Evolutionary conservation across 2,113 vertebrate genomes (phyloP), one percentile per base, ranked within the genome.

Genomic region (Ranitomeya imitator): DNA sequence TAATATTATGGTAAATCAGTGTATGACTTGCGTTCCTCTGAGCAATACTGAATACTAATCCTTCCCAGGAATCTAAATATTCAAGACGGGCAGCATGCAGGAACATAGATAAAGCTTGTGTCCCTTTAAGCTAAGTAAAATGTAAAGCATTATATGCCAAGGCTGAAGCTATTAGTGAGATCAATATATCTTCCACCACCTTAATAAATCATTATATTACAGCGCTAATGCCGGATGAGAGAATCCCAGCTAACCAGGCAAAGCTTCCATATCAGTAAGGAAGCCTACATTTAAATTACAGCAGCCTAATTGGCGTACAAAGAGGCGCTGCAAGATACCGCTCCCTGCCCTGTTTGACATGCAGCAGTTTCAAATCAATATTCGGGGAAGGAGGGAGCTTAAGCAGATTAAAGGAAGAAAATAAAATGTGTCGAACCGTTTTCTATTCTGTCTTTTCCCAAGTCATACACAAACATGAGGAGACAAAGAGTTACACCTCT

Each of bases 181-280:
- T 96, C 95, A 93, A 95, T 96, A 95, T 94, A 94, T 95, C 90
- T 92, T 89, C 92, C 92, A 92, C 92, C 93, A 92, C 93, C 92
- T 93, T 94, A 94, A 96, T 96, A 95, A 95, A 95, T 96, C 95
- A 96, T 94, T 93, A 92, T 93, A 94, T 95, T 94, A 96, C 94
- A 94, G 94, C 91, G 92, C 92, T 76, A 63, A 91, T 90, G 90
- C 85, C 83, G 91, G 90, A 94, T 90, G 90, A 92, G 93, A 92
- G 93, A 94, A 94, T 91, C 89, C 93, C 93, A 91, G 91, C 91
- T 90, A 92, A 90, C 90, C 91, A 91, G 6, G 89, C 83, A 90
- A 92, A 89, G 89, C 85, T 91, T 92, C 91, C 85, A 93, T 90
- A 91, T 89, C 91, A 86, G 90, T 89, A 93, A 94, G 93, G 91